Conservation (phyloP, 2,888 invertebrate species). For the Lithosia quadra region DNA sequence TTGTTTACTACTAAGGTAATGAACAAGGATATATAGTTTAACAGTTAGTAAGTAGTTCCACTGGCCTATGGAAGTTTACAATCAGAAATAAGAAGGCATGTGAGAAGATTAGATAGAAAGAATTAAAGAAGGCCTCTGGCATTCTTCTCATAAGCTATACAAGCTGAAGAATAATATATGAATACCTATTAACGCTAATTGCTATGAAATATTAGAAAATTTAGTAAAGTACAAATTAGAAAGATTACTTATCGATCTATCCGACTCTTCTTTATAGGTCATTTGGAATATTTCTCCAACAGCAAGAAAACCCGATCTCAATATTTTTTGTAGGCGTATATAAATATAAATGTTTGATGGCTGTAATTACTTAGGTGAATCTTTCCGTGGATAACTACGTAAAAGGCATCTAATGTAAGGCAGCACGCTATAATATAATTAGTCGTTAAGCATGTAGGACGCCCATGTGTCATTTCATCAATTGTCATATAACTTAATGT, state of each 20-base stretch:
- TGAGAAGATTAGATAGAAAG: no score
- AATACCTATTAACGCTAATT: no score
- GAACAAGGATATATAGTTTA: no score
- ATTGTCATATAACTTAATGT: conserved; percentile 11
- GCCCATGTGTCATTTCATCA: conserved; percentile 54
- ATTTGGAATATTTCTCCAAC: background rate
- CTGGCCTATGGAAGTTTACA: no score
- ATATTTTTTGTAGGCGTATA: background rate
- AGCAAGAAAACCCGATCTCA: background rate
- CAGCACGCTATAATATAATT: conserved; percentile 73
- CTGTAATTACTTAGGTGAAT: conserved; percentile 30
- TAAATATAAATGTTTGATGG: conserved; percentile 12
- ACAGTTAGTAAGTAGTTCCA: no score
- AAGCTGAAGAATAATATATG: no score
- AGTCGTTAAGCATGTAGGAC: conserved; percentile 60
- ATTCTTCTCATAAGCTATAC: no score
- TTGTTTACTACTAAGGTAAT: no score
- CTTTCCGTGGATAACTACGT: conserved; percentile 21
- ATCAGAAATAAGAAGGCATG: no score
- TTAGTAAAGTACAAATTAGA: background rate
- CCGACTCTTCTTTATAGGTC: background rate
- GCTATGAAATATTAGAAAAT: background rate
- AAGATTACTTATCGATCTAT: conserved; percentile 3
- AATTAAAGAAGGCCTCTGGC: no score
- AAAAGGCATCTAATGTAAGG: conserved; percentile 52